A percentile compares a stretch with the other conserved stretches of the same genome.
Conservation (phyloP, 2,113 vertebrate species). For the Ranitomeya imitator region DNA sequence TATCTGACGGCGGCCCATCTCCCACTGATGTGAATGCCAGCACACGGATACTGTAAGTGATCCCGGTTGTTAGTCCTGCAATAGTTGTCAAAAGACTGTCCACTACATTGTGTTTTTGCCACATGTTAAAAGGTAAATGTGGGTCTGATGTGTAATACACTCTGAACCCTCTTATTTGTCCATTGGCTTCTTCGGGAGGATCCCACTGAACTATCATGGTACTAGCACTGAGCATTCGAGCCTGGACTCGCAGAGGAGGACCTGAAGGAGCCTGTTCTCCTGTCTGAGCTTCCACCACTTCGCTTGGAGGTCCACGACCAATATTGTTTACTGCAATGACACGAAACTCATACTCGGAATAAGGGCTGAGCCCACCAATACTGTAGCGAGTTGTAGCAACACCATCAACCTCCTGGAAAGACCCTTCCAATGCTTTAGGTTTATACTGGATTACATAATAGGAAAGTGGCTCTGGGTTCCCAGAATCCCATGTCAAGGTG, state of each 20-base stretch:
- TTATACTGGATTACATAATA: slow-evolving; percentile 96
- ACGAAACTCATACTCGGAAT: slow-evolving; percentile 90
- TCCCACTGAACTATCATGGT: slow-evolving; percentile 97
- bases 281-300: slow-evolving; percentile 82
- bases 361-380: slow-evolving; percentile 95
- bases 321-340: slow-evolving; percentile 94
- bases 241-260: slow-evolving; percentile 87
- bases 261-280: slow-evolving; percentile 95
- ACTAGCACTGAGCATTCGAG: slow-evolving; percentile 89
- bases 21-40: slow-evolving; percentile 93
- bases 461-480: slow-evolving; percentile 89
- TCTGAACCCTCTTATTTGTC: slow-evolving; percentile 87
- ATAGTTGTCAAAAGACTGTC: slow-evolving; percentile 88
- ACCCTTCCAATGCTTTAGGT: slow-evolving; percentile 78
- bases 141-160: slow-evolving; percentile 87
- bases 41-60: slow-evolving; percentile 90
- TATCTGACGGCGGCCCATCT: slow-evolving; percentile 87
- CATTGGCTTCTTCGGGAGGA: slow-evolving; percentile 91
- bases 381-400: slow-evolving; percentile 98
- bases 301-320: slow-evolving; percentile 86
- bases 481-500: slow-evolving; percentile 96
- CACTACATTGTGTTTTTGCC: slow-evolving; percentile 91
- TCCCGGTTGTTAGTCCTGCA: slow-evolving; percentile 82
- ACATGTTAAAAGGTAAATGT: slow-evolving; percentile 79
- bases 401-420: slow-evolving; percentile 94